These are phyloP conservation scores for Rhopalosiphum padi DNA, from an alignment of 1,140 invertebrate genomes.

Conservation along the genomic window DNA sequence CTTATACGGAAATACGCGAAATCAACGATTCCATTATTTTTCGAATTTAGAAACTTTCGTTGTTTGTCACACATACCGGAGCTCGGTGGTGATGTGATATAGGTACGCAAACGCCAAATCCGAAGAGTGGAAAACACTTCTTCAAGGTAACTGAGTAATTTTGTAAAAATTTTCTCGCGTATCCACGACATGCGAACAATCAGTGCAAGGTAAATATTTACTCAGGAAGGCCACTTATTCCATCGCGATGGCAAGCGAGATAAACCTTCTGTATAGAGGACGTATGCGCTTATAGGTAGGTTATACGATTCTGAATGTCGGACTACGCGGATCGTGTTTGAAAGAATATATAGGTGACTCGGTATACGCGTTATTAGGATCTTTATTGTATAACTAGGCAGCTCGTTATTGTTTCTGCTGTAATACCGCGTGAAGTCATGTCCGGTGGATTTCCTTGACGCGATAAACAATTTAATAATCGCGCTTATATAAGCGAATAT, in stretches of 20 bases:
- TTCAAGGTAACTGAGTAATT: background rate
- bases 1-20: background rate
- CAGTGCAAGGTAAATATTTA: no score
- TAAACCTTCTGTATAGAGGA: background rate
- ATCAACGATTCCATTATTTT: background rate
- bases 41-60: background rate
- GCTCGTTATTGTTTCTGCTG: background rate
- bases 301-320: background rate
- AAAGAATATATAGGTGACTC: background rate
- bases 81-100: background rate
- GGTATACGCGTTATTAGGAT: background rate
- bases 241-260: background rate
- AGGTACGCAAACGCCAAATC: background rate
- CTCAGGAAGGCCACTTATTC: background rate
- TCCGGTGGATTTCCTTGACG: conserved; percentile 36
- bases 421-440: background rate
- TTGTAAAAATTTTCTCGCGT: background rate
- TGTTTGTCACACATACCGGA: background rate
- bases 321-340: background rate
- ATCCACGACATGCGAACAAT: background rate
- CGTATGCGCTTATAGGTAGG: background rate
- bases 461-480: conserved; percentile 30
- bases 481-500: background rate
- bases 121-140: background rate
- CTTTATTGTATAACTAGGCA: background rate